Base-by-base conservation (phyloP, 2,888 invertebrate genomes). In the Cacoxenus indagator region DNA sequence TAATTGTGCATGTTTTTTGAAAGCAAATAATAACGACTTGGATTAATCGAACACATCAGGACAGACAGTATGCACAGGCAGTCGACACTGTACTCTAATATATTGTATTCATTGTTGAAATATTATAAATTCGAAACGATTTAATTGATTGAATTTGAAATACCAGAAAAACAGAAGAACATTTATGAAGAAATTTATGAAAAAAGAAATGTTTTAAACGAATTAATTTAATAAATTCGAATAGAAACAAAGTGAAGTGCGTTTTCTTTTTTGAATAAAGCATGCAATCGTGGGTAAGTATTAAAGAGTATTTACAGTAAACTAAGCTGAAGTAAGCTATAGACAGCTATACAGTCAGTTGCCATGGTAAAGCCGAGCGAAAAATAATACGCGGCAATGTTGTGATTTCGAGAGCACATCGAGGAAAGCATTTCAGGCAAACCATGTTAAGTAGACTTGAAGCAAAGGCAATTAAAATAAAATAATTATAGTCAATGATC, bases 41-140 rank as follows among this genome's bases (percentile, higher is more conserved):
- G 14, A 11, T 9, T 24, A 19, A 45, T 31, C 45, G 45, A 6
- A 62, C 61, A 14, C 11, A 57, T 57, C 57, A 54, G 43, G 22
- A 61, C 61, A 61, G 61, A 22, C 61, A 22, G 22, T 19, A 48
- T 19, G 19, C 1, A 48, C 48, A 48, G 22, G 9, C 51, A 51
- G 22, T 22, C 84, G 80, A 84, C 78, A 76, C 77, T 83, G 78
- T 77, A 83, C 79, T 84, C 78, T 81, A 78, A 78, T 81, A 76
- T 79, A 75, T 79, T 81, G 82, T 84, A 82, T 84, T 84, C 77
- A 81, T 78, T 84, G 84, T 84, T 84, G 83, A 78, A 78, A 54
- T 68, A 67, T 70, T 66, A 57, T 43, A 43, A 65, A 57, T 62
- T 62, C 19, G 45, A 66, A 66, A 46, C 57, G 57, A 66, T 57